Evolutionary conservation across 2,888 invertebrate species (phyloP), one percentile per base, ranked within the genome.

Genomic region (Stenotaenia linearis): DNA sequence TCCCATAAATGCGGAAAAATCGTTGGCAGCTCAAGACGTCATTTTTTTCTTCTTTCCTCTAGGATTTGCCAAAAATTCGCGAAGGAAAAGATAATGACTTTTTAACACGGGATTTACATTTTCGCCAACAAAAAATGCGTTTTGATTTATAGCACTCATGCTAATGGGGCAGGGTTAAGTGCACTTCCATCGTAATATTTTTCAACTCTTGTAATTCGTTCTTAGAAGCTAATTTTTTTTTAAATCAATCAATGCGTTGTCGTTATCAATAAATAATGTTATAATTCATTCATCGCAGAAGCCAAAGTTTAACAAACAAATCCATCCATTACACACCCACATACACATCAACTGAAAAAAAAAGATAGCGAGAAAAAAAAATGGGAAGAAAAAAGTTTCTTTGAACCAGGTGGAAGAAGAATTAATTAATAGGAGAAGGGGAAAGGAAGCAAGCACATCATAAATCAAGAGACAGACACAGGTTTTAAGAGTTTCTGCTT

Each of bases 361-460:
- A 4, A 40, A 40, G 40, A 32, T 12, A 18, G 18, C 15, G n/a
- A 5, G 7, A 50, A 50, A 50, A 50, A 50, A 50, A 50, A 3
- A 18, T 3, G 7, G n/a, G n/a, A 15, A 45, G 12, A 45, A 69
- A 69, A 69, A 69, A 15, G 25, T 69, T 69, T 69, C 28, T 69
- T 69, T 69, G 69, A 28, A 69, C 69, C 69, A 69, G 69, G 69
- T 69, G 69, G 69, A 69, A 69, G 69, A 69, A 69, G 69, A 69
- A 69, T 69, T 69, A 69, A 69, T 69, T 69, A 69, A 69, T 69
- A 69, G 69, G 28, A 69, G 28, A 28, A 69, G 69, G 69, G 69
- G 69, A 15, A 69, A 69, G 18, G 1, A n/a, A n/a, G 69, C 25
- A 69, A 69, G 28, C 28, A 69, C 69, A 69, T 69, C 69, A 69